phyloP scores from a whole-genome alignment of 1,140 invertebrate genomes.

The Acyrthosiphon pisum region DNA sequence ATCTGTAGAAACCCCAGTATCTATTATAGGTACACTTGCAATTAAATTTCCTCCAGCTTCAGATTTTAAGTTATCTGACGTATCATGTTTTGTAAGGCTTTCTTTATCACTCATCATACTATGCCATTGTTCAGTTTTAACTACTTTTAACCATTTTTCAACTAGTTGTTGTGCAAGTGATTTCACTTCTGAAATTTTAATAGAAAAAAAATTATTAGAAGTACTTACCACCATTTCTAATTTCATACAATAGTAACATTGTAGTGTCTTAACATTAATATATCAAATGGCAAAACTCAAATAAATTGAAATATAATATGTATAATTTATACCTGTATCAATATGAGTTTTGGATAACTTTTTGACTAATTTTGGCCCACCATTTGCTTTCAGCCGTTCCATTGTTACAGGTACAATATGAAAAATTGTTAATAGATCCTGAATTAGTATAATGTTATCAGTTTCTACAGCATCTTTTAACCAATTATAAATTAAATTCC shows the following conservation, averaged over 20 bases:
- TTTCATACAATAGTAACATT: not conserved
- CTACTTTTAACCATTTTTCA: constrained; percentile 49
- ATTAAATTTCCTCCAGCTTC: constrained; percentile 17
- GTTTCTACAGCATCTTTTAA: constrained; percentile 81
- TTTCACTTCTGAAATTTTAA: constrained; percentile 45
- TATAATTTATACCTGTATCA: not conserved
- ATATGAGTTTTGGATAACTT: constrained; percentile 76
- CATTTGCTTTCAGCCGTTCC: constrained; percentile 86
- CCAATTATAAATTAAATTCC: constrained; percentile 88
- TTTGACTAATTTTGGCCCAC: constrained; percentile 89
- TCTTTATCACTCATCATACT: constrained; percentile 55
- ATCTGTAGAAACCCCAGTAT: constrained; percentile 34
- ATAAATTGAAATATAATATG: not conserved
- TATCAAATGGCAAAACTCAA: not conserved
- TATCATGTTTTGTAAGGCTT: constrained; percentile 23
- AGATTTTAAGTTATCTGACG: constrained; percentile 2
- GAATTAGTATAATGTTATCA: constrained; percentile 84
- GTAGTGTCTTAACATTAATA: not conserved
- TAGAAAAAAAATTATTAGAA: not conserved
- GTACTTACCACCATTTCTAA: not conserved
- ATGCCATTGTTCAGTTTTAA: constrained; percentile 51
- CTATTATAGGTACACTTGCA: not conserved
- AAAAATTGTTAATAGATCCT: constrained; percentile 84
- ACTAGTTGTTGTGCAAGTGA: constrained; percentile 41
- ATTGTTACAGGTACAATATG: constrained; percentile 87